Evolutionary conservation across 2,797 vertebrate species (phyloP), one percentile per base, ranked within the genome.

Genomic region (Argentina silus): DNA sequence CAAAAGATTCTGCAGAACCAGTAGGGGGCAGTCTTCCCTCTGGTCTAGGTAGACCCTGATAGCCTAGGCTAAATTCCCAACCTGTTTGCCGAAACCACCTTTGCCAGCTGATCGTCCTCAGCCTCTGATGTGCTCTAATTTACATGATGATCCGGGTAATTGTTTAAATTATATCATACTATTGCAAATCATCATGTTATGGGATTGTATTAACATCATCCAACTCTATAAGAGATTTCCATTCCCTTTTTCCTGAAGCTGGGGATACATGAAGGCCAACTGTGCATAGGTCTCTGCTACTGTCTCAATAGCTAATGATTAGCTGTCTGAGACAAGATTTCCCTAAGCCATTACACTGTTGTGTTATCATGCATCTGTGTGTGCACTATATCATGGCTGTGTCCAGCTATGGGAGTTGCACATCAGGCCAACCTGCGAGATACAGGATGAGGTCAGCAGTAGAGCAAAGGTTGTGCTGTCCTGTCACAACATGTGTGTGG

Each of bases 401-500:
- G 21, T 27, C 10, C 11, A 60, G 4, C 6, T 53, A 53, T 53
- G 51, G 51, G 51, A 15, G 51, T 3, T 53, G 51, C 3, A 53
- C 14, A 15, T n/a, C 15, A 53, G n/a, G n/a, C n/a, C 60, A 62
- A 11, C 19, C 0, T 55, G 19, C 11, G 55, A 74, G 67, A 67
- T 48, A 60, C 61, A 45, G 45, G 42, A 67, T 76, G 57, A 81
- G 78, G 45, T 81, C 72, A 75, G 68, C 70, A 73, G 6, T 70
- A 51, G 79, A 91, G 74, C 95, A 95, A 96, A 96, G 95, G 92
- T 96, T 92, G 80, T 81, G 79, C 74, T 2, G 95, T 96, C 86
- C 91, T 84, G 21, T 43, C 19, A 66, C 19, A 79, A 15, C 27
- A 14, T 74, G 12, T 75, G 5, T 67, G n/a, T 67, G 14, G 79